Evolutionary conservation across 1,140 invertebrate genomes (phyloP).

Genomic region (Grapholita molesta): DNA sequence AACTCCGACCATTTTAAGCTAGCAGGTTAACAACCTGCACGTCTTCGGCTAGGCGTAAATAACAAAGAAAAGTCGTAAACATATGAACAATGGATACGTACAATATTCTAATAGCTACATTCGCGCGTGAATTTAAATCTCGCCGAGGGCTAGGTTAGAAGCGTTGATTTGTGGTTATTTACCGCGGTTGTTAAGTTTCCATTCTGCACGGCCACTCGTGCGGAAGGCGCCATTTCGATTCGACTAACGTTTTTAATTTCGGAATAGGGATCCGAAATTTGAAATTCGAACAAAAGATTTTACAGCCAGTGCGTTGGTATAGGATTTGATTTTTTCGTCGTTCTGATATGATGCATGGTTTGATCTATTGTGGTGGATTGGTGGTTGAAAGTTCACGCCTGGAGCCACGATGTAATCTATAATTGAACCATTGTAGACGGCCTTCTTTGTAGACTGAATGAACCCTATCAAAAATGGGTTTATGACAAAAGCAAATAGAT

Average conservation of each 20-base stretch:
- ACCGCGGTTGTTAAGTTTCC: slow-evolving; percentile 71
- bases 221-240: slow-evolving; percentile 62
- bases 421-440: neutral
- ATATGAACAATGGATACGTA: slow-evolving; percentile 36
- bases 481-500: neutral
- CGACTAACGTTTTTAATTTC: slow-evolving; percentile 71
- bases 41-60: too few relatives aligned
- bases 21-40: too few relatives aligned
- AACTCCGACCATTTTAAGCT: too few relatives aligned
- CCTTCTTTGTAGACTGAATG: neutral
- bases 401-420: neutral
- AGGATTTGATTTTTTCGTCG: slow-evolving; percentile 8
- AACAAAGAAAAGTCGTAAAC: neutral
- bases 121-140: slow-evolving; percentile 71
- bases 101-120: slow-evolving; percentile 47
- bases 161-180: slow-evolving; percentile 75
- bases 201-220: slow-evolving; percentile 60
- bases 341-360: neutral
- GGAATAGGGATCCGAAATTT: slow-evolving; percentile 45
- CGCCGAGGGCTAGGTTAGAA: slow-evolving; percentile 61
- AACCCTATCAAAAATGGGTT: neutral
- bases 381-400: neutral
- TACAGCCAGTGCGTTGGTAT: slow-evolving; percentile 1
- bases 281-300: slow-evolving; percentile 16
- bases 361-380: neutral